Percentiles rank a stretch among this genome's conserved stretches.
These are phyloP conservation scores for Megaptera novaeangliae DNA, from an alignment of 2,113 vertebrate species.

Conservation along the genomic window DNA sequence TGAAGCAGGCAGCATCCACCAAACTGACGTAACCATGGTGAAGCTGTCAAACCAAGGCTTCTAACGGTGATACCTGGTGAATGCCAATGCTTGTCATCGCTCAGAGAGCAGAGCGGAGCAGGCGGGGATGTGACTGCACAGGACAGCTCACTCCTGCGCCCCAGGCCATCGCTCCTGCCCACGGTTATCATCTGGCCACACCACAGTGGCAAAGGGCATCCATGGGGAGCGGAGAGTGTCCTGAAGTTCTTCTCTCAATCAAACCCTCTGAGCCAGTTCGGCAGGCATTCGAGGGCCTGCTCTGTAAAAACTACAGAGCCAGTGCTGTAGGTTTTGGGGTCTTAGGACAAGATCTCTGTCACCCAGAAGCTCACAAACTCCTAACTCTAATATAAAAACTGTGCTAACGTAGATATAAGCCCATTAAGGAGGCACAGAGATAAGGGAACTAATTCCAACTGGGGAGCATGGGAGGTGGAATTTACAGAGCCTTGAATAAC, in stretches of 20 bases:
- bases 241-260: not conserved
- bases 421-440: not conserved
- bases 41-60: not conserved
- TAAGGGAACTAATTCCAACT: not conserved
- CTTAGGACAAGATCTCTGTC: not conserved
- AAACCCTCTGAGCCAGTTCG: not conserved
- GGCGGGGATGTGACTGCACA: not conserved
- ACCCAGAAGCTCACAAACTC: not conserved
- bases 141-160: not conserved
- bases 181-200: not conserved
- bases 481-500: not conserved
- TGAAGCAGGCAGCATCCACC: slow-evolving; percentile 7
- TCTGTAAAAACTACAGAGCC: not conserved
- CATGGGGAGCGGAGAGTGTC: rapidly evolving
- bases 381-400: not conserved
- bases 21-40: not conserved
- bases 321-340: not conserved
- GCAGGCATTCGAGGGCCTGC: not conserved
- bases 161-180: not conserved
- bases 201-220: not conserved
- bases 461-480: not conserved
- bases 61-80: not conserved
- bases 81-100: not conserved
- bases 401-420: not conserved
- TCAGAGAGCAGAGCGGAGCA: rapidly evolving